Base-by-base conservation (phyloP, 2,888 invertebrate species). In the Clanis bilineata region DNA sequence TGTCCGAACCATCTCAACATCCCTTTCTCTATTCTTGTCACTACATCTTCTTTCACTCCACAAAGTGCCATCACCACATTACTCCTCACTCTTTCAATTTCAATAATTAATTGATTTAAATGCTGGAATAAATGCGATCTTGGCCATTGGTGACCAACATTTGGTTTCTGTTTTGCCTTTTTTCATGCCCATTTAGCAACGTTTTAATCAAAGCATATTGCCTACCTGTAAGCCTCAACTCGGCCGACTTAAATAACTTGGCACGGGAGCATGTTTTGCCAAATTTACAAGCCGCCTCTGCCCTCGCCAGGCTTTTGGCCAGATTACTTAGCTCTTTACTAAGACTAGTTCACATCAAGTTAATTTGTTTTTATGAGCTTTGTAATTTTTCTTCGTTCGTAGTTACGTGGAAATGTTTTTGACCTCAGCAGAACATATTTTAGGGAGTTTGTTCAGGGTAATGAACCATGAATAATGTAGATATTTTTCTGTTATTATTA, bases 251-350 rank as follows among this genome's bases (percentile, higher is more conserved):
- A 47, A 47, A 28, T 28, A 47, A 47, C 25, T 47, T 47, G 47
- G 47, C 47, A 47, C 28, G 25, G 47, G n/a, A 18, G 47, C 15
- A 9, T 47, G 47, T 47, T 47, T 25, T 28, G 47, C 47, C 47
- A n/a, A 47, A 47, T 47, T 47, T 47, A 47, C 47, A 47, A 47
- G 47, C 47, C 25, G 36, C 47, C n/a, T 9, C 3, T 15, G 47
- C 47, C 47, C 15, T n/a, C 15, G 25, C 25, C 25, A 47, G 7
- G 47, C 25, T 41, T 41, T 41, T 18, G 18, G 18, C 18, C 18
- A 41, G 41, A 41, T 41, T 41, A 41, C 47, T 25, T 15, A 47
- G 28, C 25, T 28, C 47, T 47, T 15, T 15, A 9, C 25, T 15
- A 47, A 28, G 28, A 47, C n/a, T n/a, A 10, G 22, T 15, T 28